Evolutionary conservation across 2,888 invertebrate species (phyloP).

Genomic region (Arrhopalites spinosus): DNA sequence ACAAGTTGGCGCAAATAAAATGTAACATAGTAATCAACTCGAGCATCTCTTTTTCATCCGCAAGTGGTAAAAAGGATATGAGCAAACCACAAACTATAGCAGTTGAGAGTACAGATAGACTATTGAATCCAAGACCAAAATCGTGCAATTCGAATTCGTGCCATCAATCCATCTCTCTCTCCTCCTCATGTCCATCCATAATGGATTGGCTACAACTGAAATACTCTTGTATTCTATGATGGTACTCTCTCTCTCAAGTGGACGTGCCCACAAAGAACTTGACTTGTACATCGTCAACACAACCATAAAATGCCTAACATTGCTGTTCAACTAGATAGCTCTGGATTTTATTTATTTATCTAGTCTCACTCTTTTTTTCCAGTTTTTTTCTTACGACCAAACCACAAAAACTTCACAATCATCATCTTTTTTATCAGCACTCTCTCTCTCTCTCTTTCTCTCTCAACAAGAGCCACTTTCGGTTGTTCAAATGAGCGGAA

Average conservation of each 20-base stretch:
- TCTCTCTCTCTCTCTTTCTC: too few species aligned
- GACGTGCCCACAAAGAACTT: neutral
- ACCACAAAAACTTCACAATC: too few species aligned
- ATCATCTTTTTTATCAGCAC: too few species aligned
- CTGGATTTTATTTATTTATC: slow-evolving; percentile 1
- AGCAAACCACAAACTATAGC: neutral
- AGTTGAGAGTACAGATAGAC: neutral
- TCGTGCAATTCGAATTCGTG: slow-evolving; percentile 32
- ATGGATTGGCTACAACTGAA: too few species aligned
- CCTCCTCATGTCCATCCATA: too few species aligned
- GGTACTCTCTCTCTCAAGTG: neutral
- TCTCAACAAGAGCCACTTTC: too few species aligned
- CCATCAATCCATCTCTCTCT: neutral
- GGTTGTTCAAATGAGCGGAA: too few species aligned
- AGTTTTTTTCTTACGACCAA: too few species aligned
- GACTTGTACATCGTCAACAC: too few species aligned
- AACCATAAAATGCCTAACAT: neutral
- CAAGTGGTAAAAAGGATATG: neutral
- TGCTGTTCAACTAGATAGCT: slow-evolving; percentile 1
- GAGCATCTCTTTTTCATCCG: slow-evolving; percentile 1
- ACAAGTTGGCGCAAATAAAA: slow-evolving; percentile 27
- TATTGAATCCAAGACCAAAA: neutral
- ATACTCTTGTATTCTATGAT: neutral
- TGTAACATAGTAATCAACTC: slow-evolving; percentile 26
- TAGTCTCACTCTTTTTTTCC: too few species aligned